These are phyloP conservation scores for Hydropsyche tenuis DNA, from an alignment of 1,140 invertebrate genomes.

Conservation along the genomic window DNA sequence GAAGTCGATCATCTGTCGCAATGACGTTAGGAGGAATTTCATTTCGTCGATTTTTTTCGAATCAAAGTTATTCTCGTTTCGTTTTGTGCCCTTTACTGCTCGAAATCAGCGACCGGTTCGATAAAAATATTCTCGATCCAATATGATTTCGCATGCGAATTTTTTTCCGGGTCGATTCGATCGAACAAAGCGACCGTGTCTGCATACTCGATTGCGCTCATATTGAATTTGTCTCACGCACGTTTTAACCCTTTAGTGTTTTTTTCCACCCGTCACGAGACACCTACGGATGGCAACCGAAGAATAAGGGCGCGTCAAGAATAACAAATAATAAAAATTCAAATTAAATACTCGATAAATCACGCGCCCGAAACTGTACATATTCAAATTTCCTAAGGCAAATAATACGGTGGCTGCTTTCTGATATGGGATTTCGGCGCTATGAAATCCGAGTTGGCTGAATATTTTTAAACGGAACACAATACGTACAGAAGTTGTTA, in stretches of 20 bases:
- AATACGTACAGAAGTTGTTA: constrained; percentile 46
- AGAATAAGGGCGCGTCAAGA: constrained; percentile 60
- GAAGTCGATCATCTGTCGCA: no score
- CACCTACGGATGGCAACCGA: constrained; percentile 45
- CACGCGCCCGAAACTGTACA: constrained; percentile 62
- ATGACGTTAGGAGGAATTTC: no score
- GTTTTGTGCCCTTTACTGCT: no score
- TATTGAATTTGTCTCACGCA: constrained; percentile 46
- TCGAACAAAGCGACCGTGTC: constrained; percentile 5
- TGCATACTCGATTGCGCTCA: constrained; percentile 3
- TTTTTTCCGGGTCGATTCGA: background rate
- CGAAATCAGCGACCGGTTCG: no score
- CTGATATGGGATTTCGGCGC: constrained; percentile 23
- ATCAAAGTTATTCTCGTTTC: no score
- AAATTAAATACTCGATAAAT: constrained; percentile 67
- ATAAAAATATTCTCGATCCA: background rate
- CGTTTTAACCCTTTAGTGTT: constrained; percentile 39
- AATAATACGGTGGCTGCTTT: constrained; percentile 29
- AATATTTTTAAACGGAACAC: constrained; percentile 39
- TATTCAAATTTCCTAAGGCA: constrained; percentile 38
- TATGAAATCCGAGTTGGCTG: constrained; percentile 29
- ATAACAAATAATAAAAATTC: constrained; percentile 68
- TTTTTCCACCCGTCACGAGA: constrained; percentile 15
- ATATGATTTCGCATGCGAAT: background rate
- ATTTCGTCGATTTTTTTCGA: no score